phyloP scores from a whole-genome alignment of 2,888 invertebrate species.

The Schizotus pectinicornis region DNA sequence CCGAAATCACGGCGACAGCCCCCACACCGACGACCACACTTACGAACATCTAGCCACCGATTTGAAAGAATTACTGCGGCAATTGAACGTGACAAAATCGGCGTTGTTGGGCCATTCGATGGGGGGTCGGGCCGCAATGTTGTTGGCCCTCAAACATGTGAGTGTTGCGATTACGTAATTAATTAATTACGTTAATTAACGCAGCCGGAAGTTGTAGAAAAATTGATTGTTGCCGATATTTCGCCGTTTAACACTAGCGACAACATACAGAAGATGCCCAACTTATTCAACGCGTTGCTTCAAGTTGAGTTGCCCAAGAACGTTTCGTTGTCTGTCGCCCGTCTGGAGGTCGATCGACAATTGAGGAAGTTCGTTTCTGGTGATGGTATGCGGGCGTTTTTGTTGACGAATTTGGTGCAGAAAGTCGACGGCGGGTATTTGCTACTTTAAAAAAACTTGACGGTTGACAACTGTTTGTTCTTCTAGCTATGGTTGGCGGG shows the following conservation, averaged over 20 bases:
- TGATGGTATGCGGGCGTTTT: constrained; percentile 72
- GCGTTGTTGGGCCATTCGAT: constrained; percentile 90
- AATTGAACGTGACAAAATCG: constrained; percentile 68
- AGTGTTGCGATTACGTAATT: no score
- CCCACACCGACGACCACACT: constrained; percentile 74
- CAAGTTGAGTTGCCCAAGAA: constrained; percentile 65
- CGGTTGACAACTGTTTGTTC: constrained; percentile 9
- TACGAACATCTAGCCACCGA: constrained; percentile 80
- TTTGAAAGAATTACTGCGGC: constrained; percentile 68
- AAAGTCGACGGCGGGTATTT: constrained; percentile 49
- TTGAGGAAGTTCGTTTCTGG: constrained; percentile 66
- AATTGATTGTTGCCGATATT: constrained; percentile 75
- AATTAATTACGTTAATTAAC: no score
- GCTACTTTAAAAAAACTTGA: background rate
- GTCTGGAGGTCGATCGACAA: constrained; percentile 70
- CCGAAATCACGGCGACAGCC: constrained; percentile 94
- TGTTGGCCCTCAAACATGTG: constrained; percentile 76
- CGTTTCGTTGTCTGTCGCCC: constrained; percentile 72
- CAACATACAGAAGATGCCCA: constrained; percentile 67
- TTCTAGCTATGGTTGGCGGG: constrained; percentile 72
- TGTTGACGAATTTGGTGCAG: constrained; percentile 82
- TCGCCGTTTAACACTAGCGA: constrained; percentile 70
- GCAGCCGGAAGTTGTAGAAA: constrained; percentile 68
- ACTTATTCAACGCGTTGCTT: constrained; percentile 72
- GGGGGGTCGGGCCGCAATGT: constrained; percentile 94